Percentiles rank a stretch among this genome's conserved stretches.
Evolutionary conservation across 2,888 invertebrate species (phyloP).

Genomic region (Globia sparganii): DNA sequence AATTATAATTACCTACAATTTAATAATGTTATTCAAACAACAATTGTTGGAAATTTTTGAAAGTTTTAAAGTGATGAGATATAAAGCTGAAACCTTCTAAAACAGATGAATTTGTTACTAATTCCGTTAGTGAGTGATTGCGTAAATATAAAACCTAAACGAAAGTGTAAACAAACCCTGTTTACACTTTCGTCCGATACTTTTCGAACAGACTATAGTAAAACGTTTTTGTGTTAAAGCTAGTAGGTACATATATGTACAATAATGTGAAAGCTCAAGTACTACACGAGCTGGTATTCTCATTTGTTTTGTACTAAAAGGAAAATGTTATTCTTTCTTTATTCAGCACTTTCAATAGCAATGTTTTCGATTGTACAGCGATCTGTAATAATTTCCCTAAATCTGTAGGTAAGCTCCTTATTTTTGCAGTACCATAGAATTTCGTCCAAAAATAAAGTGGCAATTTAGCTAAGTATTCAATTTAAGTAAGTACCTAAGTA

Average conservation of each 20-base stretch:
- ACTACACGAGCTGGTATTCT: background rate
- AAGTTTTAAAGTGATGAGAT: background rate
- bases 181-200: background rate
- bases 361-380: slow-evolving; percentile 18
- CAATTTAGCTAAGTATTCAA: background rate
- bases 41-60: no score
- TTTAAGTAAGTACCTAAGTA: background rate
- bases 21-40: background rate
- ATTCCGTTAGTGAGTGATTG: background rate
- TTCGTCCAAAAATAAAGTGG: slow-evolving; percentile 9
- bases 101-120: background rate
- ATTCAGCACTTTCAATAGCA: slow-evolving; percentile 34
- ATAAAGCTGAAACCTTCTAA: background rate
- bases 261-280: background rate
- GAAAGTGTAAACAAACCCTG: no score
- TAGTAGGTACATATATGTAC: background rate
- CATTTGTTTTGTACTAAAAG: slow-evolving; percentile 29
- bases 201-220: background rate
- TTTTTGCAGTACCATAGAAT: slow-evolving; percentile 26
- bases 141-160: no score
- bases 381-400: slow-evolving; percentile 36
- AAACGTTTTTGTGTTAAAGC: background rate
- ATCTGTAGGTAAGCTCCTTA: slow-evolving; percentile 53
- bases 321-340: slow-evolving; percentile 26
- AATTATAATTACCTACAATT: background rate